Evolutionary conservation across 35 echinoderm and acorn worm species (phyloP).

Genomic region (Heliocidaris erythrogramma): DNA sequence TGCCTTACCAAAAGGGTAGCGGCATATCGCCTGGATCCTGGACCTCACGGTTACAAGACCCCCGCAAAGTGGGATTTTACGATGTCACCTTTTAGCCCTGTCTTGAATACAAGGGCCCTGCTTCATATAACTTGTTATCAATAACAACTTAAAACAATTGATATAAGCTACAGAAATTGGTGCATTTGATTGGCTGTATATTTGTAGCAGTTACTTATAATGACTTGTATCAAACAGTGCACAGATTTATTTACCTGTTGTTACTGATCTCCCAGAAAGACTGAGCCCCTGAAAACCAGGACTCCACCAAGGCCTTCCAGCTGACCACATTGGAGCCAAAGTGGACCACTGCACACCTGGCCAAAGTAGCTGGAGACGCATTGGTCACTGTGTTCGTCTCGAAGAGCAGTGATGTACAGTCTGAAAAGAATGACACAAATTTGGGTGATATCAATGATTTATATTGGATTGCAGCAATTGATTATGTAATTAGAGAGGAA

Average conservation of each 20-base stretch:
- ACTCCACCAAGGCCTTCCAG: slow-evolving; percentile 84
- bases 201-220: no score
- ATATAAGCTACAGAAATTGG: no score
- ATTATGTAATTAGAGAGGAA: not conserved
- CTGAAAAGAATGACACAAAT: slow-evolving; percentile 48
- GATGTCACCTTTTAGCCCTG: no score
- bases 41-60: no score
- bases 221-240: no score
- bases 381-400: slow-evolving; percentile 71
- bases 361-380: slow-evolving; percentile 78
- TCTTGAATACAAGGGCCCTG: no score
- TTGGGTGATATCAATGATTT: not conserved
- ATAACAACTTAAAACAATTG: no score
- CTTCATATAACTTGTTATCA: no score
- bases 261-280: slow-evolving; percentile 79
- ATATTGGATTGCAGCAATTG: not conserved
- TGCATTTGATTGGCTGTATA: no score
- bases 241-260: slow-evolving; percentile 41
- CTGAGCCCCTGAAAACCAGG: slow-evolving; percentile 80
- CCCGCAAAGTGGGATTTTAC: no score
- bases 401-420: slow-evolving; percentile 79
- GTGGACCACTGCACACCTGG: slow-evolving; percentile 77
- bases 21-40: no score
- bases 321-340: slow-evolving; percentile 73
- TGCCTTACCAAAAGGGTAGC: no score